Conservation (phyloP, 2,113 vertebrate genomes). For the Hypocryptadius cinnamomeus region DNA sequence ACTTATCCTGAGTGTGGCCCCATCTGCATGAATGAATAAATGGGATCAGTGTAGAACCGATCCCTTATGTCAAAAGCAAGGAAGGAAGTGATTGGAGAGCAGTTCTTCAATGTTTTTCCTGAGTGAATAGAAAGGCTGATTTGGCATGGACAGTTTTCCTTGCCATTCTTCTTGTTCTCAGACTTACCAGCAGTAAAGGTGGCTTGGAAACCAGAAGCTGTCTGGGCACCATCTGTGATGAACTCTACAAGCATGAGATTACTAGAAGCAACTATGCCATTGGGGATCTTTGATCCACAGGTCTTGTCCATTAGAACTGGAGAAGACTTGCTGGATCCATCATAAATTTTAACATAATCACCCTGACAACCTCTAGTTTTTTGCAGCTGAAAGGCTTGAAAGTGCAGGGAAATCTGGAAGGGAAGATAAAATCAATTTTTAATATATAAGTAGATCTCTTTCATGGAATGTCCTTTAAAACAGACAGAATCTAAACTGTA, state of each 20-base stretch:
- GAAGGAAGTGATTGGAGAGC: not conserved
- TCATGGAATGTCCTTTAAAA: not conserved
- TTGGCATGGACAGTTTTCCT: not conserved
- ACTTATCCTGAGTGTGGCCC: not conserved
- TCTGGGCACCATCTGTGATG: not conserved
- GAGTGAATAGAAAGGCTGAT: not conserved
- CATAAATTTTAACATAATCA: slow-evolving; percentile 56
- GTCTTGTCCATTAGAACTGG: slow-evolving; percentile 51
- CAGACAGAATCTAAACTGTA: not conserved
- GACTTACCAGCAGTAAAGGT: slow-evolving; percentile 40
- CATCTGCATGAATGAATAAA: not conserved
- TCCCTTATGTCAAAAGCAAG: not conserved
- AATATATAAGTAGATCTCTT: not conserved
- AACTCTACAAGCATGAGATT: slow-evolving; percentile 46
- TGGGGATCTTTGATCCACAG: slow-evolving; percentile 29
- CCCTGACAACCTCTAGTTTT: slow-evolving; percentile 14
- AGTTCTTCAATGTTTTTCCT: not conserved
- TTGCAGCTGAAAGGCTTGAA: slow-evolving; percentile 36
- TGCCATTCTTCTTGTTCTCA: not conserved
- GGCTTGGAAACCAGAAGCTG: slow-evolving; percentile 51
- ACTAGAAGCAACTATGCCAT: not conserved
- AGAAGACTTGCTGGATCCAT: slow-evolving; percentile 49
- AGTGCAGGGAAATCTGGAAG: slow-evolving; percentile 34
- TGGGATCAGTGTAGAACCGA: not conserved
- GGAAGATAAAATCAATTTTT: not conserved